Base-by-base conservation (phyloP, 2,888 invertebrate species). In the Mythimna lalbum region DNA sequence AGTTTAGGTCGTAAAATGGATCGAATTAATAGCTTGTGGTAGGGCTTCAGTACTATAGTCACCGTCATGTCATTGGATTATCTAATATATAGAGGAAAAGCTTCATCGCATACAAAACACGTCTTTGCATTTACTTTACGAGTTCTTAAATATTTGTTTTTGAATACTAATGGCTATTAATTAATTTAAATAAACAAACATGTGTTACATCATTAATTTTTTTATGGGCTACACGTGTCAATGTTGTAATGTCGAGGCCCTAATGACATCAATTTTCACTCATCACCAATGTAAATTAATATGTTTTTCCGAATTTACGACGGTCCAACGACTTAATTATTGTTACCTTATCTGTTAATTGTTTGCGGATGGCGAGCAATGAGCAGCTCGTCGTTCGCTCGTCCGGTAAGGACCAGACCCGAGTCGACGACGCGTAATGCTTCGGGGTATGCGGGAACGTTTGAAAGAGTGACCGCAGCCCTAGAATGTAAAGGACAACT, bases 141-240 rank as follows among this genome's bases (percentile, higher is more conserved):
- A 62, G 57, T 67, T 78, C 67, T 49, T 33, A 63, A 69, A 39
- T 68, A 69, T 80, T 69, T 66, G 52, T 55, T 61, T 56, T 9
- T 31, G 69, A 77, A 77, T 77, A 69, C 68, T 60, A 81, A 81
- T 72, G 27, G 23, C 1, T 56, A 6, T 62, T 81, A 74, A 80
- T 78, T 67, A 68, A 75, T 72, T 65, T 63, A 68, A 75, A 64
- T 80, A 76, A 69, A 78, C 63, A 74, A 67, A 78, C 49, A 78
- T 69, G 21, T 60, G 74, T 78, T 78, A 47, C 78, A 36, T 74
- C 60, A 81, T 62, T 50, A 55, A 10, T 63, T 49, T 47, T n/a
- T 65, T 43, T 74, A 60, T 56, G 36, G 10, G 50, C 23, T 55
- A 39, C 14, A 12, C 43, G n/a, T 62, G 21, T 47, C 31, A 39